Percentiles rank a stretch among this genome's conserved stretches.
phyloP scores from a whole-genome alignment of 2,113 vertebrate species.

The Panurus biarmicus region DNA sequence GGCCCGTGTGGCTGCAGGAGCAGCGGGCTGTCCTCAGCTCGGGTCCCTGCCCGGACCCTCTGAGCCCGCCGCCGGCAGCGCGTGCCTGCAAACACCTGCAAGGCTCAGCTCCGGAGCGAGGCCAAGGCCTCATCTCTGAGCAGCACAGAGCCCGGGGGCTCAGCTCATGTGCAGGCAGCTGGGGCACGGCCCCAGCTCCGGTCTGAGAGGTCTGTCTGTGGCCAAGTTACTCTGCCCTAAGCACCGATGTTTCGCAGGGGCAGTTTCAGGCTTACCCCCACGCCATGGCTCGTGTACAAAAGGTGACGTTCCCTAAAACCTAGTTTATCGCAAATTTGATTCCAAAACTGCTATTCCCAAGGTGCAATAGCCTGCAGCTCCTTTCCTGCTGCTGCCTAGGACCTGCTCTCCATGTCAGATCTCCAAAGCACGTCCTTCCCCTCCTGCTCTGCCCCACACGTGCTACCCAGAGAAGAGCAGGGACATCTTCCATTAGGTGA shows the following conservation, averaged over 20 bases:
- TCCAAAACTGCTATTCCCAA: neutral
- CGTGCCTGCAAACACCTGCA: neutral
- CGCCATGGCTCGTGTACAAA: accelerated
- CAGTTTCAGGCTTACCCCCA: neutral
- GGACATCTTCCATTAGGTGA: neutral
- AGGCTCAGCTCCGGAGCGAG: neutral
- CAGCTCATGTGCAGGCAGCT: neutral
- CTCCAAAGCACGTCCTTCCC: neutral
- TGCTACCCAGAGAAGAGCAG: neutral
- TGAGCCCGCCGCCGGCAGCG: neutral
- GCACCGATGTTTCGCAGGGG: accelerated
- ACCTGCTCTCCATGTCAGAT: neutral
- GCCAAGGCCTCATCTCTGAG: too few species aligned
- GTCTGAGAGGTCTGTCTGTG: neutral
- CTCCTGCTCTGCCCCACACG: accelerated
- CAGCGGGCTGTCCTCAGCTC: neutral
- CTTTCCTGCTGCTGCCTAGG: neutral
- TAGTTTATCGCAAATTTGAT: neutral
- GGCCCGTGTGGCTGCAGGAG: neutral
- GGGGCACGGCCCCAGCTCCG: neutral
- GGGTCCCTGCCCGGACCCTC: neutral
- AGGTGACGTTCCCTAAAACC: neutral
- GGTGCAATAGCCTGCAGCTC: neutral
- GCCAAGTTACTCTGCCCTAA: neutral
- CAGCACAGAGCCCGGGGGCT: neutral